These are phyloP conservation scores for Allobates femoralis DNA, from an alignment of 2,797 vertebrate species.

Conservation along the genomic window DNA sequence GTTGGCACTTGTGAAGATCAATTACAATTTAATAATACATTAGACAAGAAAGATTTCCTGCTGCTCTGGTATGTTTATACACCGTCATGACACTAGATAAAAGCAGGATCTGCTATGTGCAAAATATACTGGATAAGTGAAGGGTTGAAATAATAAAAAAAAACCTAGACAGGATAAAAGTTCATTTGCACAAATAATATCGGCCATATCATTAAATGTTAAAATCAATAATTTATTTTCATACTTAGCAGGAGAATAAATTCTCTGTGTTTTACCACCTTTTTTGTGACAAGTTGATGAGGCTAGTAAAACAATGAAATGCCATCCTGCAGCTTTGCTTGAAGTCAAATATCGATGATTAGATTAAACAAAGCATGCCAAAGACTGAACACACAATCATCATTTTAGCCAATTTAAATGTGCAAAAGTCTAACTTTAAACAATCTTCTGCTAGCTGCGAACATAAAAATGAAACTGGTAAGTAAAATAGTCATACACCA, in stretches of 20 bases:
- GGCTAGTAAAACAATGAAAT: conserved; percentile 55
- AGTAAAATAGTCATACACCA: not conserved
- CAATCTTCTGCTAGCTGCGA: not conserved
- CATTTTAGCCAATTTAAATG: conserved; percentile 29
- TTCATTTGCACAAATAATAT: conserved; percentile 36
- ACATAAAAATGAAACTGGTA: not conserved
- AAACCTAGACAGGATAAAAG: conserved; percentile 15
- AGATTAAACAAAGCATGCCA: conserved; percentile 50
- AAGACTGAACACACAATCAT: conserved; percentile 21
- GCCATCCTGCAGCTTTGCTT: conserved; percentile 41
- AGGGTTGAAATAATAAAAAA: not conserved
- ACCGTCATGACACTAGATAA: not conserved
- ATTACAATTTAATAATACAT: not conserved
- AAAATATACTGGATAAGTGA: conserved; percentile 9
- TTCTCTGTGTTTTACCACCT: conserved; percentile 57
- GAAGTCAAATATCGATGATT: conserved; percentile 52
- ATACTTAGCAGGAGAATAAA: conserved; percentile 53
- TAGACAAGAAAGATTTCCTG: not conserved
- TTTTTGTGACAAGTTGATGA: conserved; percentile 56
- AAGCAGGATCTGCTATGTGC: not conserved
- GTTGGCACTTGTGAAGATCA: not conserved
- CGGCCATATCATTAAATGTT: conserved; percentile 49
- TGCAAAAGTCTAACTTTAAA: not conserved
- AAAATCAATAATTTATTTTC: conserved; percentile 61
- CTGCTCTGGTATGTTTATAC: not conserved